phyloP scores from a whole-genome alignment of 2,113 vertebrate species.

The Delphinapterus leucas region DNA sequence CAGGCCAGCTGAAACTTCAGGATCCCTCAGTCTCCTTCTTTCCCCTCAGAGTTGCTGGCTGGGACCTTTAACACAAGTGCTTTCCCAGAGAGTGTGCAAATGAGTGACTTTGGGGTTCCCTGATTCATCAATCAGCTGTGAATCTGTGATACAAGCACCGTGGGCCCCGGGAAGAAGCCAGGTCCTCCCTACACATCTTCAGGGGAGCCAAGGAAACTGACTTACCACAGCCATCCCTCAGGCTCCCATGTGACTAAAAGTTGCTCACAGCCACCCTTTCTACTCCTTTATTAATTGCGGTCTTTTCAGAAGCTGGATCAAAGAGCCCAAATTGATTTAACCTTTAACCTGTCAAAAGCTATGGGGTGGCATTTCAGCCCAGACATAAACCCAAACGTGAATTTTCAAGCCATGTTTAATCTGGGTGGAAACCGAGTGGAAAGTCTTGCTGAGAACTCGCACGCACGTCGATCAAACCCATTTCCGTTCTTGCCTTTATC shows the following conservation, averaged over 20 bases:
- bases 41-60: background rate
- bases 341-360: background rate
- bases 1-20: background rate
- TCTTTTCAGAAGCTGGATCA: background rate
- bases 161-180: background rate
- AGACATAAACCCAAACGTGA: background rate
- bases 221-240: background rate
- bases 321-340: background rate
- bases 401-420: background rate
- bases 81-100: background rate
- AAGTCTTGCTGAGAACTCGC: background rate
- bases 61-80: background rate
- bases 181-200: background rate
- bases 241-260: background rate
- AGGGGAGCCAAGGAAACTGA: background rate
- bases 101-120: background rate
- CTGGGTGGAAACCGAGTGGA: background rate
- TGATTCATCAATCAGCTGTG: background rate
- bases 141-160: background rate
- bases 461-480: background rate
- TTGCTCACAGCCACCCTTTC: background rate
- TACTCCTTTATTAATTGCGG: background rate
- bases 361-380: background rate
- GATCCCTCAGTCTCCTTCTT: background rate
- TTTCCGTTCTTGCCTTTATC: background rate